Evolutionary conservation across 1,140 invertebrate genomes (phyloP), one percentile per base, ranked within the genome.

Genomic region (Cyclargus thomasi): DNA sequence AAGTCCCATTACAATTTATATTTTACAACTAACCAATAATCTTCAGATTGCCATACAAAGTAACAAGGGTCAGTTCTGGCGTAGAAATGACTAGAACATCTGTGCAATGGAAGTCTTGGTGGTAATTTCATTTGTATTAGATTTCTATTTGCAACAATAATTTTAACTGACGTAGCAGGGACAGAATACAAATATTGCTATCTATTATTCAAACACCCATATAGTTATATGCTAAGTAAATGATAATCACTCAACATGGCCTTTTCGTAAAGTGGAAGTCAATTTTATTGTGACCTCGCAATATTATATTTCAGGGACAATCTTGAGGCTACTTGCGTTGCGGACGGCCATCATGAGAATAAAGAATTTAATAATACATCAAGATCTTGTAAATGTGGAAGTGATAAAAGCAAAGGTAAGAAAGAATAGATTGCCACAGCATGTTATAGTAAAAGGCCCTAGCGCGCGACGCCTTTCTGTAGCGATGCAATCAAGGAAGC

Each of bases 261-360:
- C 5, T 5, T 29, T 29, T 8, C 29, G 29, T 2, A 29, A 29
- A 29, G 29, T 29, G 5, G 29, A 29, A n/a, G 29, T 29, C 29
- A 29, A 29, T 2, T 29, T 29, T 23, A 4, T 39, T 14, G 6
- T 47, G n/a, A n/a, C n/a, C n/a, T n/a, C 67, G 22, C 4, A n/a
- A 69, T 39, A 63, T 66, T 36, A 11, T 67, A 65, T 81, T 82
- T 63, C 67, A 87, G 85, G 85, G 79, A 85, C 29, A 85, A 87
- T 62, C 71, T 87, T 14, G 62, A 76, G 18, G 79, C 81, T 2
- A 71, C 39, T 20, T 55, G 53, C 53, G 2, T 11, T 17, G 16
- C 17, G 17, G 20, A 68, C 16, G 29, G 47, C 10, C 16, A 6
- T 16, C 63, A 70, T 17, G 14, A 16, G 35, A 62, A 20, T 57